Base-by-base conservation (phyloP, 2,888 invertebrate species). In the Meganola albula region DNA sequence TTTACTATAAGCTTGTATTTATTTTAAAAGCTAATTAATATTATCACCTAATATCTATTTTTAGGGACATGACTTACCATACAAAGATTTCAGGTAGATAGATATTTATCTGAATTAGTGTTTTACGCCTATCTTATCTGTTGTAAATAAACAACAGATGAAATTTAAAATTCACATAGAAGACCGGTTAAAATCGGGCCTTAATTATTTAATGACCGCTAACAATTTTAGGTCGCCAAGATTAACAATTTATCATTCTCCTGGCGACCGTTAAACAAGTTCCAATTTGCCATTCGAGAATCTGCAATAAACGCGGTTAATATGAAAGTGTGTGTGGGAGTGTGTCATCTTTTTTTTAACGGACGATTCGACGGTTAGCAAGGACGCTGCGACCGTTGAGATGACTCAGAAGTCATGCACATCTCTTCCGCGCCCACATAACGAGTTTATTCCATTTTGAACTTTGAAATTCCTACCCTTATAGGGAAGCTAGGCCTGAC, bases 221-320 rank as follows among this genome's bases (percentile, higher is more conserved):
- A 24, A 12, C 40, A 51, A 47, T 48, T 48, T 50, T 24, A 10
- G 34, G 32, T 12, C 20, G 23, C 3, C 40, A 11, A 32, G 27
- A 34, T 40, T 41, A 20, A 37, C 40, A 36, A 47, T 54, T 47
- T 45, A 40, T 54, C 53, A 51, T 63, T 47, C 45, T 36, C 34
- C 8, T 20, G 4, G 26, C 22, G 54, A 53, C 66, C 63, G 73
- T 72, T 74, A 62, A 68, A 70, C 70, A 45, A 52, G 68, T 64
- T 60, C 35, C 51, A 56, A 63, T 66, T 62, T 54, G 53, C 48
- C 43, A 43, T 44, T 48, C 36, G 40, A 31, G 41, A 36, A 24
- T 25, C 14, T n/a, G 25, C 10, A 9, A 24, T 22, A 37, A 28
- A 36, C 34, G 41, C 39, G n/a, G n/a, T n/a, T 40, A 48, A 39